A percentile compares a stretch with the other conserved stretches of the same genome.
phyloP scores from a whole-genome alignment of 2,113 vertebrate genomes.

The Hippocampus guttulatus region DNA sequence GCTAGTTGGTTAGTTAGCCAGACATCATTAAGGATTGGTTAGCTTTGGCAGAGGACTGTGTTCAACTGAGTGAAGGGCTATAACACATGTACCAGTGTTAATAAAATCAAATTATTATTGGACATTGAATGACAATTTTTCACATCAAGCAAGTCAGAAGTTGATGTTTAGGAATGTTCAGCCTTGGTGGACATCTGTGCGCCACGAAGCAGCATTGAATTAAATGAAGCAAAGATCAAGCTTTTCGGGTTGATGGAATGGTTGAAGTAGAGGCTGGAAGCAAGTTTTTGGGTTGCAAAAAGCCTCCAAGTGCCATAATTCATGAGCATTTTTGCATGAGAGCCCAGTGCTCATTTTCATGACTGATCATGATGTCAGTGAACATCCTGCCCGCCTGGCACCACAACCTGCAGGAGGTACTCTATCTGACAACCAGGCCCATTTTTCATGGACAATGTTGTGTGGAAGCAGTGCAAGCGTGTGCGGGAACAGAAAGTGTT shows the following conservation, averaged over 20 bases:
- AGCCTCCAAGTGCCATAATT: conserved; percentile 64
- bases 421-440: conserved; percentile 66
- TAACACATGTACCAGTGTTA: background rate
- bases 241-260: conserved; percentile 60
- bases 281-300: conserved; percentile 43
- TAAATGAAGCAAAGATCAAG: conserved; percentile 49
- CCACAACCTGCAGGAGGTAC: conserved; percentile 73
- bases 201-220: background rate
- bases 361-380: conserved; percentile 75
- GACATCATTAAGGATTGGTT: background rate
- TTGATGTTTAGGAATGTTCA: background rate
- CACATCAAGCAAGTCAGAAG: background rate
- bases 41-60: background rate
- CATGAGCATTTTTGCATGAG: conserved; percentile 46
- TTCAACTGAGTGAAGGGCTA: background rate
- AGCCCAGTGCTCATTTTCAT: conserved; percentile 74
- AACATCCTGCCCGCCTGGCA: conserved; percentile 75
- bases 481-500: conserved; percentile 31
- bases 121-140: background rate
- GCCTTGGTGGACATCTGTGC: conserved; percentile 13
- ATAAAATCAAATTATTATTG: no score
- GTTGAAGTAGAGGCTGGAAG: conserved; percentile 59
- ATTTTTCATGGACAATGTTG: conserved; percentile 57
- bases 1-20: background rate
- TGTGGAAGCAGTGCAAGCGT: conserved; percentile 24